phyloP scores from a whole-genome alignment of 2,888 invertebrate species.

The Drosophila tripunctata region DNA sequence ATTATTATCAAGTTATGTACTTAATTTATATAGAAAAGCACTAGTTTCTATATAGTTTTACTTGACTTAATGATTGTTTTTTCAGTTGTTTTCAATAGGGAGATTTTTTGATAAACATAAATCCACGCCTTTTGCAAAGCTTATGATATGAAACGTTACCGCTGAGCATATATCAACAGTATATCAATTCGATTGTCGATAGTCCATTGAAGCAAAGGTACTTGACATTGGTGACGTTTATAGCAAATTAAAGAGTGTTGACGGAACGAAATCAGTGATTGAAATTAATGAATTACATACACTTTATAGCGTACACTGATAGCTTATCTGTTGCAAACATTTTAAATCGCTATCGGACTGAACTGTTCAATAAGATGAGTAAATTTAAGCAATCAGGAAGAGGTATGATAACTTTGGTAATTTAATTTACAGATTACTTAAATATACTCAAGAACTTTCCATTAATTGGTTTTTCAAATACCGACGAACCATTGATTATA shows the following conservation, averaged over 20 bases:
- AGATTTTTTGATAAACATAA: background rate
- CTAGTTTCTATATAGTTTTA: no score
- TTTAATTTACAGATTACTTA: no score
- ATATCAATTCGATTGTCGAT: background rate
- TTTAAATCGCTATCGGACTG: background rate
- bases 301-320: conserved; percentile 3
- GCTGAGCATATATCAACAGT: background rate
- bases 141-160: background rate
- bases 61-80: background rate
- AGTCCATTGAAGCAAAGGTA: background rate
- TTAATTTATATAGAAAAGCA: no score
- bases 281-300: conserved; percentile 8
- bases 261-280: background rate
- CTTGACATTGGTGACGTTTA: background rate
- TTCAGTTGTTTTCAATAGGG: background rate
- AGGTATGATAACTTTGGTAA: background rate
- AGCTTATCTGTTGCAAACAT: conserved; percentile 14
- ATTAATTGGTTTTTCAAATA: no score
- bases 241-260: background rate
- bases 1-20: background rate
- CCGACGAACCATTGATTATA: no score
- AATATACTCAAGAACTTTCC: no score
- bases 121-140: background rate
- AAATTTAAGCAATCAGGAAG: background rate
- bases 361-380: background rate